These are phyloP conservation scores for Cyclargus thomasi DNA, from an alignment of 1,140 invertebrate species.

Conservation along the genomic window DNA sequence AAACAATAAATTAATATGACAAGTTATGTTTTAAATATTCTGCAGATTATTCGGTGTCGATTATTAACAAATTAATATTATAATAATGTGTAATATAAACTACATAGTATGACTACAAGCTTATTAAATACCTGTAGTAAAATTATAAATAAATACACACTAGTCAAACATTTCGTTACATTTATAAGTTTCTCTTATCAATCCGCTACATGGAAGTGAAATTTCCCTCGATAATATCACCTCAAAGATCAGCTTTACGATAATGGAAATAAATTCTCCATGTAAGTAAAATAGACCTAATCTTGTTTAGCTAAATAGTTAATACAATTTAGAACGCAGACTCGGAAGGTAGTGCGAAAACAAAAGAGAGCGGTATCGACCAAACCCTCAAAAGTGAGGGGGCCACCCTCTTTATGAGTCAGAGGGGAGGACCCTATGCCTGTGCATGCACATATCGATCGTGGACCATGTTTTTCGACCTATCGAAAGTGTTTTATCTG, in stretches of 20 bases:
- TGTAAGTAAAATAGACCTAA: neutral
- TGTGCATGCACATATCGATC: slow-evolving; percentile 62
- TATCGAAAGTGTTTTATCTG: slow-evolving; percentile 14
- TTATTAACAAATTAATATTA: too few species aligned
- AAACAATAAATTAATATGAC: too few species aligned
- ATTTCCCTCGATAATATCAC: neutral
- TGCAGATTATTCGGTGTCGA: too few species aligned
- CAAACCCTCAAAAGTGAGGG: slow-evolving; percentile 67
- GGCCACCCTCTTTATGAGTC: slow-evolving; percentile 68
- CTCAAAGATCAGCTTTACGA: neutral
- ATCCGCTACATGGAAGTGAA: too few species aligned
- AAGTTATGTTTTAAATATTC: too few species aligned
- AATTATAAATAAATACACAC: too few species aligned
- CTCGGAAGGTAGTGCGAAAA: slow-evolving; percentile 55
- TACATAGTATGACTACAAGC: too few species aligned
- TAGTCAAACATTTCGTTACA: too few species aligned
- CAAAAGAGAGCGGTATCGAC: slow-evolving; percentile 69
- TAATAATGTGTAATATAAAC: too few species aligned
- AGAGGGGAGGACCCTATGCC: slow-evolving; percentile 68
- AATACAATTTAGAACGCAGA: slow-evolving; percentile 27
- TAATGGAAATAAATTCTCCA: neutral
- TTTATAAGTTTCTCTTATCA: too few species aligned
- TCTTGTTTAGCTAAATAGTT: neutral
- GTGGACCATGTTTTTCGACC: slow-evolving; percentile 34
- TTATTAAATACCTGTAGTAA: too few species aligned